phyloP scores from a whole-genome alignment of 2,888 invertebrate genomes.

The Harpalus rufipes region DNA sequence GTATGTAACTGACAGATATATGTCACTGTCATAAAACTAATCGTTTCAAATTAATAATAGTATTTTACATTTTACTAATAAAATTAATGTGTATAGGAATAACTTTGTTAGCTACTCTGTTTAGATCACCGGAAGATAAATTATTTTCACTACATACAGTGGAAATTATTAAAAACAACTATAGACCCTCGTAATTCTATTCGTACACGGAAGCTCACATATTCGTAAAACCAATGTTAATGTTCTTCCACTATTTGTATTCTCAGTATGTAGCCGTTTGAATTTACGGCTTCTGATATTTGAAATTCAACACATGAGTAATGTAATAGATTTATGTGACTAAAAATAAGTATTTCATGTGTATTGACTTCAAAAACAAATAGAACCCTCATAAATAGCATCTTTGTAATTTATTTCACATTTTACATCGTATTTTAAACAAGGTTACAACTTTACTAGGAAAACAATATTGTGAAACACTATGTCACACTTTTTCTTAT shows the following conservation, averaged over 20 bases:
- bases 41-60: too few species aligned
- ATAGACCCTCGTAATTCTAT: neutral
- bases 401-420: constrained; percentile 9
- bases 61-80: too few species aligned
- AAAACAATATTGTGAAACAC: neutral
- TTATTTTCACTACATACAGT: too few species aligned
- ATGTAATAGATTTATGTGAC: constrained; percentile 37
- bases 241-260: constrained; percentile 21
- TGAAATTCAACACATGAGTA: constrained; percentile 42
- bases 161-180: neutral
- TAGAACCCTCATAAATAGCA: constrained; percentile 24
- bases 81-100: too few species aligned
- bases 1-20: too few species aligned
- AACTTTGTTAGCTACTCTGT: too few species aligned
- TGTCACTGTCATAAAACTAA: too few species aligned
- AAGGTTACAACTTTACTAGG: neutral
- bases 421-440: neutral
- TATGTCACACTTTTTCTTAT: neutral
- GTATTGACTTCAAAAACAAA: constrained; percentile 43
- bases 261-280: constrained; percentile 7
- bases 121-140: too few species aligned
- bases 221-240: neutral
- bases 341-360: constrained; percentile 43
- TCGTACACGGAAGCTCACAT: neutral
- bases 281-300: constrained; percentile 33